phyloP scores from a whole-genome alignment of 2,888 invertebrate species.

The Perizoma affinitatum region DNA sequence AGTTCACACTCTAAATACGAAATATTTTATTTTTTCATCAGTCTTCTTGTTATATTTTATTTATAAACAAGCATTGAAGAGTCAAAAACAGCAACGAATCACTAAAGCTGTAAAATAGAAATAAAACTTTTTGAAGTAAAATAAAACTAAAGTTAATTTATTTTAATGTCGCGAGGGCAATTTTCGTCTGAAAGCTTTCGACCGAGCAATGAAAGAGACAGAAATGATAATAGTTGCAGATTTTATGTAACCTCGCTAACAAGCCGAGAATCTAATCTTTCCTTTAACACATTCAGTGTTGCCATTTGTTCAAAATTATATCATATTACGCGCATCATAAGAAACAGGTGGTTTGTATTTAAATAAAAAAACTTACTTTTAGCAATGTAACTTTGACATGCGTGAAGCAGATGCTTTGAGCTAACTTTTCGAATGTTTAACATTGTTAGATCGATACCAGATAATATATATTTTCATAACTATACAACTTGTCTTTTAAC shows the following conservation, averaged over 20 bases:
- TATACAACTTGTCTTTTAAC: too few relatives aligned
- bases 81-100: not conserved
- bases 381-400: too few relatives aligned
- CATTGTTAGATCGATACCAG: too few relatives aligned
- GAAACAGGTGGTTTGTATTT: too few relatives aligned
- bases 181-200: slow-evolving; percentile 8
- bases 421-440: too few relatives aligned
- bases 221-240: slow-evolving; percentile 16
- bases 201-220: slow-evolving; percentile 3
- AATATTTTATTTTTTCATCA: too few relatives aligned
- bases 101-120: not conserved
- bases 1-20: too few relatives aligned
- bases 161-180: not conserved
- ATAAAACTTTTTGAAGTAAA: not conserved
- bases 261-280: slow-evolving; percentile 18
- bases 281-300: slow-evolving; percentile 18
- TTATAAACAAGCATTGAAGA: too few relatives aligned
- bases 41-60: not conserved
- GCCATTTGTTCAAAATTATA: not conserved
- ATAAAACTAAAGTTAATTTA: slow-evolving; percentile 12
- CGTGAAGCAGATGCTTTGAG: too few relatives aligned
- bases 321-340: too few relatives aligned
- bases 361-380: too few relatives aligned
- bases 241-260: slow-evolving; percentile 26
- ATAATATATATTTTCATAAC: too few relatives aligned